phyloP scores from a whole-genome alignment of 2,797 vertebrate genomes.

The Hapalemur alaotrensis region DNA sequence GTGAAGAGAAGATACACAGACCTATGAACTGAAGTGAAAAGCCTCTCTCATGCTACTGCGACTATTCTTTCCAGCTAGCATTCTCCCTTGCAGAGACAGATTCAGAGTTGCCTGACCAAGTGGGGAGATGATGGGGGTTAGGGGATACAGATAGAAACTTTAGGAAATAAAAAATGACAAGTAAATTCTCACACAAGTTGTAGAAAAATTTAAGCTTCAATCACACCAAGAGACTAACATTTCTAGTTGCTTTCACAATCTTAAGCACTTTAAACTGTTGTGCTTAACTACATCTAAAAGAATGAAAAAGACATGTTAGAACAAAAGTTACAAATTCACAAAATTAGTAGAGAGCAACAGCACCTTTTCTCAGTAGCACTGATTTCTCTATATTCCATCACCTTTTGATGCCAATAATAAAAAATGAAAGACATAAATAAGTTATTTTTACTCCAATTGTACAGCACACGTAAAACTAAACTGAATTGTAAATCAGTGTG shows the following conservation, averaged over 20 bases:
- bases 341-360: neutral
- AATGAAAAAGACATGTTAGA: neutral
- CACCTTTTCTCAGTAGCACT: neutral
- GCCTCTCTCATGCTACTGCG: neutral
- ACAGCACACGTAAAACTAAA: neutral
- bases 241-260: conserved; percentile 3
- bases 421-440: neutral
- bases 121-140: neutral
- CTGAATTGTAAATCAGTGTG: neutral
- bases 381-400: neutral
- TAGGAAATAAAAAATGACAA: neutral
- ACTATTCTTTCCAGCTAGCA: neutral
- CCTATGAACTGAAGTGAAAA: neutral
- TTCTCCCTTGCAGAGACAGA: neutral
- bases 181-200: neutral
- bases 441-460: neutral
- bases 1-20: neutral
- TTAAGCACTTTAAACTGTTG: neutral
- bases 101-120: neutral
- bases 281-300: neutral
- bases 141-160: neutral
- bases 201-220: neutral
- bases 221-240: conserved; percentile 10
- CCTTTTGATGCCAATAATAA: neutral
- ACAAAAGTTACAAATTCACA: neutral